Evolutionary conservation across 2,888 invertebrate species (phyloP).

Genomic region (Drosophila dives): DNA sequence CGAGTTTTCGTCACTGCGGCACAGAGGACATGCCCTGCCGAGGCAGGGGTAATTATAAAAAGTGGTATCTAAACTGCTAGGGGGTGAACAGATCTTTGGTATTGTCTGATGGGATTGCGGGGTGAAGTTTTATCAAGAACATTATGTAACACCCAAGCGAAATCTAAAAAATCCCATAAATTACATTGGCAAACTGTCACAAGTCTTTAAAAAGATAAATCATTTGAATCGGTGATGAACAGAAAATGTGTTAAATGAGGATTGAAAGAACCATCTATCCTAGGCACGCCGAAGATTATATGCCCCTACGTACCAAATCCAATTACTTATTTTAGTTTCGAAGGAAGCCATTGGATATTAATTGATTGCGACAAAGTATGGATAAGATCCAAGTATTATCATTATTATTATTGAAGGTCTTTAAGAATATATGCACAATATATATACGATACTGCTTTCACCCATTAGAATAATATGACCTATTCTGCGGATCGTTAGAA

Average conservation of each 20-base stretch:
- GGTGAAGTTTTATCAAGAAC: slow-evolving; percentile 24
- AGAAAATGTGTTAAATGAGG: neutral
- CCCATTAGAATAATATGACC: neutral
- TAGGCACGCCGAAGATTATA: neutral
- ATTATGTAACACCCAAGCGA: slow-evolving; percentile 7
- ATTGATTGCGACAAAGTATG: no score
- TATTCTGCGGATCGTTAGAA: neutral
- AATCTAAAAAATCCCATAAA: slow-evolving; percentile 11
- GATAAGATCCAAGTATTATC: no score
- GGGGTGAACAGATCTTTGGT: slow-evolving; percentile 21
- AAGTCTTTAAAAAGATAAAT: neutral
- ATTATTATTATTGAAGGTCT: neutral
- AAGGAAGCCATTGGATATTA: neutral
- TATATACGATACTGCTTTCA: no score
- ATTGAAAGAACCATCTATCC: neutral
- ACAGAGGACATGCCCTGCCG: slow-evolving; percentile 8
- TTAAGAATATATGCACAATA: neutral
- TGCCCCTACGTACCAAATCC: neutral
- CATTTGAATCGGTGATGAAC: neutral
- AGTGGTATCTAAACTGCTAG: slow-evolving; percentile 29
- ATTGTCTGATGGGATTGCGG: slow-evolving; percentile 24
- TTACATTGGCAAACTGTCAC: neutral
- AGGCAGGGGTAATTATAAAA: slow-evolving; percentile 43
- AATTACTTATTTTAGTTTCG: neutral
- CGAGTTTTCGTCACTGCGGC: neutral